These are phyloP conservation scores for Coptotermes formosanus DNA, from an alignment of 1,140 invertebrate genomes.

Conservation along the genomic window DNA sequence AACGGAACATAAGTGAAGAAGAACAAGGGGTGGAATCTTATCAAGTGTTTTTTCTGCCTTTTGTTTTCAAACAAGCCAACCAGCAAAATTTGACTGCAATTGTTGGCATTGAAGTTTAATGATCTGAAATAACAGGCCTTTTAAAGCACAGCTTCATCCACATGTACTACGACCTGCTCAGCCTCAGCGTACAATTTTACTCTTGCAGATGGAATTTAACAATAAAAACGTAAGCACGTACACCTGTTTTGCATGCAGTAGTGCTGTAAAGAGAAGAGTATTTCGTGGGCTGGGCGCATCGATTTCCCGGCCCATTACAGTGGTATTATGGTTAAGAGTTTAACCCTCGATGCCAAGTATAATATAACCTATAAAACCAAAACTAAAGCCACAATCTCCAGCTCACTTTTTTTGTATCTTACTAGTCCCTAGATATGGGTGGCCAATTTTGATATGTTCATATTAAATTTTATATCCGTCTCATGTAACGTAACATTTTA, in stretches of 20 bases:
- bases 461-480: not conserved
- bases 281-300: not conserved
- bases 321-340: conserved; percentile 17
- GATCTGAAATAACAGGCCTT: not conserved
- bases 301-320: not conserved
- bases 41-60: not conserved
- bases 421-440: not conserved
- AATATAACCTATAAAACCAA: conserved; percentile 14
- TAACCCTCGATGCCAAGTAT: not conserved
- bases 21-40: too few species aligned
- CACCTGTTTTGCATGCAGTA: not conserved
- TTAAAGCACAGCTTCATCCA: not conserved
- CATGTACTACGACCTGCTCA: not conserved
- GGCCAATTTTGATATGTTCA: conserved; percentile 8
- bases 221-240: not conserved
- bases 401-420: not conserved
- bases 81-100: not conserved
- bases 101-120: not conserved
- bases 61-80: not conserved
- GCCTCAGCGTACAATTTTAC: not conserved
- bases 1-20: too few species aligned
- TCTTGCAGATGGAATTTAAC: not conserved
- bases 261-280: not conserved
- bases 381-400: not conserved
- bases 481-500: not conserved